Evolutionary conservation across 2,888 invertebrate species (phyloP).

Genomic region (Ophion ellenae): DNA sequence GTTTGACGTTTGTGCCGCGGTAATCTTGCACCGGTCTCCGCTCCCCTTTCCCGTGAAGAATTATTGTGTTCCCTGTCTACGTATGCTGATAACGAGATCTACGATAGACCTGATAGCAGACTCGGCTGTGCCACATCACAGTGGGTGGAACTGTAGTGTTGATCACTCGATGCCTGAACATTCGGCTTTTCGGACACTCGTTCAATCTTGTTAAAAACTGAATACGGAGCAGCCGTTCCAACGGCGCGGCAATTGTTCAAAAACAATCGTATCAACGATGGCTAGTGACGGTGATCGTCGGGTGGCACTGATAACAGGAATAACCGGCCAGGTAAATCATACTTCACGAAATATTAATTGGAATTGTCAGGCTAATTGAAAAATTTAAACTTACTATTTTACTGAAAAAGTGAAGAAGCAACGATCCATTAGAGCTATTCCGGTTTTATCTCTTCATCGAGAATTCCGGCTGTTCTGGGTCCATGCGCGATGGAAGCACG

Average conservation of each 20-base stretch:
- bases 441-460: neutral
- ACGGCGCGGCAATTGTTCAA: constrained; percentile 1
- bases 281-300: constrained; percentile 83
- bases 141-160: neutral
- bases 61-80: neutral
- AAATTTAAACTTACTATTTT: neutral
- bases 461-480: too few species aligned
- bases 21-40: neutral
- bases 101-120: neutral
- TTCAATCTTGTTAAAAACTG: neutral
- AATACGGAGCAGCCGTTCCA: neutral
- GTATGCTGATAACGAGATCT: neutral
- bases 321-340: constrained; percentile 95
- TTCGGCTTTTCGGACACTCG: neutral
- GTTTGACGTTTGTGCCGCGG: neutral
- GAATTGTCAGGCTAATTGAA: neutral
- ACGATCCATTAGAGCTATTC: neutral
- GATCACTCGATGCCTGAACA: neutral
- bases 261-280: constrained; percentile 68
- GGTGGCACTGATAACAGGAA: constrained; percentile 97
- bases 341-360: neutral
- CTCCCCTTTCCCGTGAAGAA: neutral
- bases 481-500: too few species aligned
- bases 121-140: constrained; percentile 3
- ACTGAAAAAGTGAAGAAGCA: neutral